A percentile compares a stretch with the other conserved stretches of the same genome.
Conservation (phyloP, 2,797 vertebrate species). For the Gephyroberyx darwinii region DNA sequence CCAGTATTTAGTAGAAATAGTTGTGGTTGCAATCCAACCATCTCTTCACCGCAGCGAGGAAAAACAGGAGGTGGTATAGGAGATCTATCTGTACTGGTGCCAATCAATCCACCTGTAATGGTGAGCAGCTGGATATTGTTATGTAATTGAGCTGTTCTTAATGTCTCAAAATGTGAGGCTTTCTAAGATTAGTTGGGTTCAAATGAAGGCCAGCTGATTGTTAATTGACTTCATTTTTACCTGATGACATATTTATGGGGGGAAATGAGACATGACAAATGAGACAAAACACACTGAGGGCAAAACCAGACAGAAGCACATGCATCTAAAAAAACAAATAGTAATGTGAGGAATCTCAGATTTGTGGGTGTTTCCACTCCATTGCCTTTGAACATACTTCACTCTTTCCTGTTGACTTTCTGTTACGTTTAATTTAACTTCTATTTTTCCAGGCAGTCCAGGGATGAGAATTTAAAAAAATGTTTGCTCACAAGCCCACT, state of each 20-base stretch:
- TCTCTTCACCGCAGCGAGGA: constrained; percentile 21
- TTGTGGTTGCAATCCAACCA: not conserved
- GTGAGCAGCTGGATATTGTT: constrained; percentile 31
- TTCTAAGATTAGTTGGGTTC: constrained; percentile 42
- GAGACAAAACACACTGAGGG: not conserved
- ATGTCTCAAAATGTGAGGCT: constrained; percentile 30
- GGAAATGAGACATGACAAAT: not conserved
- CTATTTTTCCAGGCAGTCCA: not conserved
- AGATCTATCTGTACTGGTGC: constrained; percentile 11
- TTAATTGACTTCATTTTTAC: constrained; percentile 51
- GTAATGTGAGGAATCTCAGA: not conserved
- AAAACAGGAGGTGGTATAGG: constrained; percentile 22
- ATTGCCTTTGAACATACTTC: not conserved
- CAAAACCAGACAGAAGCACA: constrained; percentile 7
- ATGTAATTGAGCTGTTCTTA: constrained; percentile 33
- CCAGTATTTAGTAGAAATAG: not conserved
- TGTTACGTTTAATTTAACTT: not conserved
- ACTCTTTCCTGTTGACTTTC: not conserved
- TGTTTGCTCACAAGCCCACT: not conserved
- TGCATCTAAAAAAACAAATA: not conserved
- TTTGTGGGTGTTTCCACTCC: not conserved
- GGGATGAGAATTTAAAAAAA: not conserved
- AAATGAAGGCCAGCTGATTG: constrained; percentile 40
- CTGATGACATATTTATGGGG: constrained; percentile 45
- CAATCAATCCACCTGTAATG: constrained; percentile 35